Base-by-base conservation (phyloP, 2,797 vertebrate species). In the Alfaro cultratus region DNA sequence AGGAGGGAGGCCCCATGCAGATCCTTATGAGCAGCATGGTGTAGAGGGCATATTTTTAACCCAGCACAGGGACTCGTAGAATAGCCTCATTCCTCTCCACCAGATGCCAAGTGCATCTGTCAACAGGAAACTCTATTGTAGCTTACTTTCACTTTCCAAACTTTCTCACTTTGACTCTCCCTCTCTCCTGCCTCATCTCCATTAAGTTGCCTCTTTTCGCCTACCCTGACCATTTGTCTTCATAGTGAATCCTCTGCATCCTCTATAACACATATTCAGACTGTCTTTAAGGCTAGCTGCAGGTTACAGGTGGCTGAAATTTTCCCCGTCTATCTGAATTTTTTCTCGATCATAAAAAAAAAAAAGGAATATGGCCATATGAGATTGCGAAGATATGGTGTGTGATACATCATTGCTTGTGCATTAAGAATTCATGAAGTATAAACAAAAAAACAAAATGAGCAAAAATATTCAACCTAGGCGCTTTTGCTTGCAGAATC, bases 31-130 rank as follows among this genome's bases (percentile, higher is more conserved):
- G 96, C 95, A 94, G 94, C 95, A 94, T 95, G 95, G 95, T 96
- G 96, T 96, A 96, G 96, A 96, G 95, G 95, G 97, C 95, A 95
- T 97, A 96, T 96, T 97, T 98, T 97, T 97, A 97, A 96, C 96
- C 97, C 96, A 96, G 96, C 91, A 94, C 95, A 90, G 97, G 97
- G 97, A 98, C 96, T 96, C 95, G 88, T 96, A 94, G 95, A 96
- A 94, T 95, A 95, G 96, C 94, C 84, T 96, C 94, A 86, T 93
- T 96, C 96, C 96, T 96, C 95, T 96, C 94, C 92, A 95, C 93
- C 97, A 98, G 97, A 98, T 98, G 97, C 96, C 95, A 95, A 96
- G 95, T 95, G 97, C 97, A 98, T 97, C 97, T 98, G 98, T 97
- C 96, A 93, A 94, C 94, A 95, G 94, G 89, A 80, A 84, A 80